Conservation (phyloP, 2,113 vertebrate species). For the Hemibagrus wyckioides region DNA sequence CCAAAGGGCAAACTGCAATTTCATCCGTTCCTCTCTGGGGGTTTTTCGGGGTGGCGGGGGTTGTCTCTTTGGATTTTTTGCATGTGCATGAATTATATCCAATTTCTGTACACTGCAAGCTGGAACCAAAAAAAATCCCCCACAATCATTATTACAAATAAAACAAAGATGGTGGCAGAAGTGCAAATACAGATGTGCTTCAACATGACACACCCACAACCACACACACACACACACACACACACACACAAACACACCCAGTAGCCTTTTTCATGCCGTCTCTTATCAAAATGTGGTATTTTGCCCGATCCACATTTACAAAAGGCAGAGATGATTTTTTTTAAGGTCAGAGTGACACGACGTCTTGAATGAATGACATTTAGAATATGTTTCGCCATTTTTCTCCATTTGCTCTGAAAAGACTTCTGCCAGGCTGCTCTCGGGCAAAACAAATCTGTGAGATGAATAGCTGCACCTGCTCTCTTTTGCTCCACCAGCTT, state of each 20-base stretch:
- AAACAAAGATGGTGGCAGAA: neutral
- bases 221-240: constrained; percentile 33
- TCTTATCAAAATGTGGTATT: constrained; percentile 76
- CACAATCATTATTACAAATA: neutral
- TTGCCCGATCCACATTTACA: constrained; percentile 70
- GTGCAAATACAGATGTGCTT: constrained; percentile 8
- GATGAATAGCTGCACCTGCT: constrained; percentile 56
- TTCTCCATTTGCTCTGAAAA: constrained; percentile 70
- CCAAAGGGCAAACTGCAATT: constrained; percentile 54
- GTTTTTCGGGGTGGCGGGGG: no score
- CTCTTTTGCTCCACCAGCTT: constrained; percentile 54
- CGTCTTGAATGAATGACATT: constrained; percentile 81
- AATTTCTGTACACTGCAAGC: neutral
- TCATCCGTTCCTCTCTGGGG: constrained; percentile 20
- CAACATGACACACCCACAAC: constrained; percentile 31
- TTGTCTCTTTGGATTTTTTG: neutral
- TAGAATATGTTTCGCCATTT: constrained; percentile 75
- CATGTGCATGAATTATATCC: neutral
- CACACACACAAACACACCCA: constrained; percentile 1
- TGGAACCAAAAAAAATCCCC: neutral
- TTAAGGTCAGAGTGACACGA: constrained; percentile 76
- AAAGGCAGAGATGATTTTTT: constrained; percentile 70
- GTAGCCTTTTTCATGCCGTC: constrained; percentile 49
- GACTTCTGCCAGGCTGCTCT: constrained; percentile 53
- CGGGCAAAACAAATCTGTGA: constrained; percentile 57